Percentiles rank a stretch among this genome's conserved stretches.
Evolutionary conservation across 2,888 invertebrate genomes (phyloP).

Genomic region (Scelioninae gen. 2): DNA sequence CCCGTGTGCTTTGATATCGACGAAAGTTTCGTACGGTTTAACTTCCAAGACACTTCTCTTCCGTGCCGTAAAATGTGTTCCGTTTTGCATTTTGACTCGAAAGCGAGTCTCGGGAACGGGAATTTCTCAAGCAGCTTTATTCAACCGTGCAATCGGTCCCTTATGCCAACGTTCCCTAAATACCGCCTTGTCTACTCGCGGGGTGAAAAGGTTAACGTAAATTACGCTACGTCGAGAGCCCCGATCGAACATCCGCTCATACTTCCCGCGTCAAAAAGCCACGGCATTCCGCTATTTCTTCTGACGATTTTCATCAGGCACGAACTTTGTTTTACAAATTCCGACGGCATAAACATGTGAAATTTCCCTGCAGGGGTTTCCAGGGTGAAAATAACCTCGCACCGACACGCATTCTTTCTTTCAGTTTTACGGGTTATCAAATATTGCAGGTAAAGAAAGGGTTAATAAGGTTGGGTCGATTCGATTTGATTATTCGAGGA

Average conservation of each 20-base stretch:
- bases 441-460: too few species aligned
- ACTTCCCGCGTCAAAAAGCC: conserved; percentile 36
- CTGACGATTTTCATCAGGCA: conserved; percentile 19
- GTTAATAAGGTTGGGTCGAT: too few species aligned
- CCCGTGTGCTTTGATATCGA: too few species aligned
- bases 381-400: conserved; percentile 2
- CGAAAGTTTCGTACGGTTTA: too few species aligned
- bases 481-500: too few species aligned
- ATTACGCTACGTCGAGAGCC: conserved; percentile 46
- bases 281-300: conserved; percentile 14
- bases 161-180: conserved; percentile 55
- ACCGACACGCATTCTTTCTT: too few species aligned
- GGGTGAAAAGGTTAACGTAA: conserved; percentile 52
- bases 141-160: conserved; percentile 55
- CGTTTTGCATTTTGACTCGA: conserved; percentile 47
- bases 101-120: conserved; percentile 38
- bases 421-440: too few species aligned
- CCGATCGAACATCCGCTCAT: conserved; percentile 45
- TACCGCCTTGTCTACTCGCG: conserved; percentile 46
- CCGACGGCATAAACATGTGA: conserved; percentile 19
- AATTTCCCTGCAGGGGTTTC: conserved; percentile 3
- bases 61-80: too few species aligned
- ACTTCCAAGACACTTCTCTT: too few species aligned
- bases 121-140: conserved; percentile 55
- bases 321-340: conserved; percentile 32